Evolutionary conservation across 1,140 invertebrate species (phyloP), one percentile per base, ranked within the genome.

Genomic region (Penaeus vannamei): DNA sequence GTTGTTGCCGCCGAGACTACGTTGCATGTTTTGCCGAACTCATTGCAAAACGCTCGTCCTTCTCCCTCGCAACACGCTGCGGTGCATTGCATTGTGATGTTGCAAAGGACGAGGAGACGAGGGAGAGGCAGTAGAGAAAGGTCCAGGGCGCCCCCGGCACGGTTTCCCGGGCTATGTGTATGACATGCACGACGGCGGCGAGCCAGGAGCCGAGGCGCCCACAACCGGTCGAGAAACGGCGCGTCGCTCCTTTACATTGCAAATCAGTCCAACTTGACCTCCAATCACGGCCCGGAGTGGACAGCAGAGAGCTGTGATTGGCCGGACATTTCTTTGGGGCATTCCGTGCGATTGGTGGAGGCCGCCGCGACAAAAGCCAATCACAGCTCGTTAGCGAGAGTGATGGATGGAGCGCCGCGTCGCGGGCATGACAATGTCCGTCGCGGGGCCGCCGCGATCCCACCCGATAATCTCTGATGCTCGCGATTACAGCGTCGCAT

Each of bases 201-300:
- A 83, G 36, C 36, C 36, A 42, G 36, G 36, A 42, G 36, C 8
- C 81, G 46, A 61, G 46, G 32, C n/a, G 29, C 29, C 84, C 84
- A 76, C 66, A 69, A 46, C 42, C 66, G 29, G 42, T 72, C 66
- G 17, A 17, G 10, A 19, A 53, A 17, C 53, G 53, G 20, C 69
- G 72, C 84, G 53, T 26, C 20, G 36, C 69, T 72, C n/a, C 84
- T 85, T 85, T 85, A 85, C 84, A 85, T 85, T 85, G 84, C 84
- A 85, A 85, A 85, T 85, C 84, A 85, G 69, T 46, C 7, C 32
- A 72, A 29, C 32, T 2, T 72, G 69, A 59, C 26, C 66, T 26
- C 84, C 84, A 85, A 85, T 85, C 66, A 72, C 66, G 36, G 62
- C 84, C 2, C 46, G 53, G 61, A 32, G 12, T 60, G 46, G 66